phyloP scores from a whole-genome alignment of 2,888 invertebrate genomes.

The Rhagium mordax region DNA sequence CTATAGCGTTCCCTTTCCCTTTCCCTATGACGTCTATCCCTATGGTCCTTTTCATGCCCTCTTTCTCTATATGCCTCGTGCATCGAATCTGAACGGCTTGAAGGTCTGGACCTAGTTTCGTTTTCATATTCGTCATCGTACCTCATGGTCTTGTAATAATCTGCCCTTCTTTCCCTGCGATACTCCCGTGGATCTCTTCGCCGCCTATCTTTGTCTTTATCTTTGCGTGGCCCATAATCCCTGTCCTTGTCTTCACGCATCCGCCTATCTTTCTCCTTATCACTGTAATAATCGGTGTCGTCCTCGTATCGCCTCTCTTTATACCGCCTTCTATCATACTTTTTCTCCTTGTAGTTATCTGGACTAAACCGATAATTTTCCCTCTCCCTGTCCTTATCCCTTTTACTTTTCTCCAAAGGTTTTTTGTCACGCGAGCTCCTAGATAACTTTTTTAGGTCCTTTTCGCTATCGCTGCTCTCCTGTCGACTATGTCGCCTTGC shows the following conservation, averaged over 20 bases:
- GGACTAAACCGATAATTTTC: slow-evolving; percentile 49
- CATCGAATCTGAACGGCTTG: slow-evolving; percentile 69
- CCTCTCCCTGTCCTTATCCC: slow-evolving; percentile 52
- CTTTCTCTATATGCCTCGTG: slow-evolving; percentile 66
- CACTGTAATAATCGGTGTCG: slow-evolving; percentile 80
- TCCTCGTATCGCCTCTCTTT: slow-evolving; percentile 74
- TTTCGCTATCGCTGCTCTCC: slow-evolving; percentile 65
- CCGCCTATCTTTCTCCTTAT: slow-evolving; percentile 74
- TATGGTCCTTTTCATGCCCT: slow-evolving; percentile 66
- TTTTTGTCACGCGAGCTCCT: slow-evolving; percentile 48
- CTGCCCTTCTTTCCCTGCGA: slow-evolving; percentile 57
- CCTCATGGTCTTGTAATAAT: slow-evolving; percentile 58
- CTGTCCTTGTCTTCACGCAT: slow-evolving; percentile 62
- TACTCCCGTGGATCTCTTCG: slow-evolving; percentile 66
- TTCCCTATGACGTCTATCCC: slow-evolving; percentile 56
- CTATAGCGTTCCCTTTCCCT: slow-evolving; percentile 63
- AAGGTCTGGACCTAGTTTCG: slow-evolving; percentile 63
- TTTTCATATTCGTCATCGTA: slow-evolving; percentile 65
- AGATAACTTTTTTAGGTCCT: slow-evolving; percentile 53
- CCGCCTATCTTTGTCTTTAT: slow-evolving; percentile 68
- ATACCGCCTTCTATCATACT: slow-evolving; percentile 61
- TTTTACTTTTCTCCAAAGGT: slow-evolving; percentile 45
- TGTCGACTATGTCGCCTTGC: slow-evolving; percentile 58
- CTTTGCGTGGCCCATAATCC: slow-evolving; percentile 65
- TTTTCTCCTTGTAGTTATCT: slow-evolving; percentile 54